Conservation (phyloP, 2,113 vertebrate species). For the Tyrannus savana region DNA sequence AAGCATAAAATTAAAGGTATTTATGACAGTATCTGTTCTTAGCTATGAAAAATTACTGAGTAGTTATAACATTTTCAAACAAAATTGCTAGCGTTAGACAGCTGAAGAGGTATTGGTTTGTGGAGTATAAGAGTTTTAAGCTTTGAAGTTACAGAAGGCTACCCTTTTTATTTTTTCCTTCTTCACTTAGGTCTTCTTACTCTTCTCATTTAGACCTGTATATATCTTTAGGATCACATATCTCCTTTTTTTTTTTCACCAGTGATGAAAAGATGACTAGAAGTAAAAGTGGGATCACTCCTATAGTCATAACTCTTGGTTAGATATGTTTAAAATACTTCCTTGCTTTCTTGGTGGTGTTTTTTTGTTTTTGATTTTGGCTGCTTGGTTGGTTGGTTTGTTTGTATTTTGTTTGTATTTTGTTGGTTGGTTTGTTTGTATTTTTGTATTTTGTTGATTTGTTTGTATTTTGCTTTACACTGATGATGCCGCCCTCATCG, state of each 20-base stretch:
- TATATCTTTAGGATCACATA: neutral
- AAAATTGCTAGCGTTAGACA: neutral
- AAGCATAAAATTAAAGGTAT: neutral
- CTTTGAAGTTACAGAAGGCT: fast-evolving
- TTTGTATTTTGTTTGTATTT: too few species aligned
- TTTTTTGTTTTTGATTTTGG: neutral
- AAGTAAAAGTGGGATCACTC: fast-evolving
- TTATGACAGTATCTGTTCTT: neutral
- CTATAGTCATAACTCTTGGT: neutral
- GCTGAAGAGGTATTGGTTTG: neutral
- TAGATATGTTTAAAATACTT: neutral
- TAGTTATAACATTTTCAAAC: neutral
- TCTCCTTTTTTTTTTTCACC: neutral
- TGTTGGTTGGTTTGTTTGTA: neutral
- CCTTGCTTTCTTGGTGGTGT: neutral
- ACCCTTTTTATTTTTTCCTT: neutral
- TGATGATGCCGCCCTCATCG: too few species aligned
- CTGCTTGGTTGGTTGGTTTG: fast-evolving
- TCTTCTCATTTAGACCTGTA: neutral
- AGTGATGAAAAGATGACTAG: neutral
- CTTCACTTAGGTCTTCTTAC: neutral
- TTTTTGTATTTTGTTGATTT: too few species aligned
- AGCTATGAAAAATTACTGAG: neutral
- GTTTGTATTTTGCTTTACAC: too few species aligned
- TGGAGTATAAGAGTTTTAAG: neutral